Base-by-base conservation (phyloP, 2,113 vertebrate genomes). In the Procavia capensis region DNA sequence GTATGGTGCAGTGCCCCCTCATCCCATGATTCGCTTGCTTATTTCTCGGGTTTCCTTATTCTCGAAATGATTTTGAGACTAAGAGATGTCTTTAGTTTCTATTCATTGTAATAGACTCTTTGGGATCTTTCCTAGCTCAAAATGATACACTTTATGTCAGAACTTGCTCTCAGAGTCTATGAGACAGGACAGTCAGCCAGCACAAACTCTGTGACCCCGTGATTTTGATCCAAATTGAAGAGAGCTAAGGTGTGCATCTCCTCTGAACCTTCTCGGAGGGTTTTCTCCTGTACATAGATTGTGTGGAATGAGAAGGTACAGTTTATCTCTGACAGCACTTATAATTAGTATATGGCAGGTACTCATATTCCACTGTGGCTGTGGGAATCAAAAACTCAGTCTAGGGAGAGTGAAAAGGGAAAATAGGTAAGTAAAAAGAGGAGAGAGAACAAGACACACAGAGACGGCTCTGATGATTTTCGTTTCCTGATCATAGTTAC, bases 1-100 rank as follows among this genome's bases (percentile, higher is more conserved):
- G 99, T 99, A 99, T 99, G 99, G 98, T 98, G 99, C 98, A 98
- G 95, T 83, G 94, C 94, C 94, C 96, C 98, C 99, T 99, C 98
- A n/a, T n/a, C 99, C 97, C 98, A 99, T 95, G 98, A 98, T 97
- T 98, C 96, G 11, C 98, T 86, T 36, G 98, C 98, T 98, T 99
- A 98, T 98, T 99, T 99, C 98, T 99, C 99, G 98, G 99, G 99
- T 98, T 99, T 99, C 50, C n/a, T n/a, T n/a, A n/a, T n/a, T n/a
- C n/a, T n/a, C n/a, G n/a, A 20, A 29, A 68, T 5, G 78, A 29
- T 78, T 19, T 57, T 76, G 78, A 64, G 39, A 50, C 76, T 78
- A 54, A 9, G 27, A 81, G 45, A 87, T 63, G 3, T 75, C 63
- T 93, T 83, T 24, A 82, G 4, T 39, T 81, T 82, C 27, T 88